A percentile compares a stretch with the other conserved stretches of the same genome.
phyloP scores from a whole-genome alignment of 2,113 vertebrate species.

The Rallus limicola region DNA sequence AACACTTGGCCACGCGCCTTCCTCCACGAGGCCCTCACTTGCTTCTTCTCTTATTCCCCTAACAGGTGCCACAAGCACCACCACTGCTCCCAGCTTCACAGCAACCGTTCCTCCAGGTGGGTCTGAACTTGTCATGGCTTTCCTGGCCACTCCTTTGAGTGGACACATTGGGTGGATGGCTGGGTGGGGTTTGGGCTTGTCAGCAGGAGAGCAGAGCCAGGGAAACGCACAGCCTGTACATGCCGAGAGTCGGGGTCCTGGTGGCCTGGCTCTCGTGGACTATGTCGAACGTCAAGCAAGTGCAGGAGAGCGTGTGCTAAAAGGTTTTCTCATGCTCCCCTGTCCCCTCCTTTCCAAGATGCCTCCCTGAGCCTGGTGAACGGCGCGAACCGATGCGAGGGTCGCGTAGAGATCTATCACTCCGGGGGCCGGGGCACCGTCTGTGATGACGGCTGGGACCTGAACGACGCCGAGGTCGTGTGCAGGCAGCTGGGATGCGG shows the following conservation, averaged over 20 bases:
- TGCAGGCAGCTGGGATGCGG: too few species aligned
- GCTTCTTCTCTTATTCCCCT: neutral
- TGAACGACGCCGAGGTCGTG: too few species aligned
- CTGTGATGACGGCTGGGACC: slow-evolving; percentile 31
- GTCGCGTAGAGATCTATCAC: slow-evolving; percentile 16
- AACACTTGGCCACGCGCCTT: too few species aligned
- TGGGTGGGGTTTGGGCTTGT: accelerated
- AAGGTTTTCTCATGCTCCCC: accelerated
- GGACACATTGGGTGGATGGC: accelerated
- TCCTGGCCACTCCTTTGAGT: accelerated
- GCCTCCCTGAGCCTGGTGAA: neutral
- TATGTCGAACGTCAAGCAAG: too few species aligned
- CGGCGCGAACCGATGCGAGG: neutral
- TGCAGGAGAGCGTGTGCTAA: accelerated
- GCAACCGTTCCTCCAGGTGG: neutral
- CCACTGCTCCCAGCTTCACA: neutral
- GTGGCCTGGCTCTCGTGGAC: too few species aligned
- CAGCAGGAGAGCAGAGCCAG: accelerated
- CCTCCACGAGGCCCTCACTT: neutral
- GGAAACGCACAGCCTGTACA: too few species aligned
- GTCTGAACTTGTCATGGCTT: accelerated
- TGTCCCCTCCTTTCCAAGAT: neutral
- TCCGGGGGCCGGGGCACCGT: slow-evolving; percentile 26
- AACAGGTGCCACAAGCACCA: neutral
- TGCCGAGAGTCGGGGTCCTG: accelerated